A percentile compares a stretch with the other conserved stretches of the same genome.
Evolutionary conservation across 2,797 vertebrate species (phyloP).

Genomic region (Liasis olivaceus): DNA sequence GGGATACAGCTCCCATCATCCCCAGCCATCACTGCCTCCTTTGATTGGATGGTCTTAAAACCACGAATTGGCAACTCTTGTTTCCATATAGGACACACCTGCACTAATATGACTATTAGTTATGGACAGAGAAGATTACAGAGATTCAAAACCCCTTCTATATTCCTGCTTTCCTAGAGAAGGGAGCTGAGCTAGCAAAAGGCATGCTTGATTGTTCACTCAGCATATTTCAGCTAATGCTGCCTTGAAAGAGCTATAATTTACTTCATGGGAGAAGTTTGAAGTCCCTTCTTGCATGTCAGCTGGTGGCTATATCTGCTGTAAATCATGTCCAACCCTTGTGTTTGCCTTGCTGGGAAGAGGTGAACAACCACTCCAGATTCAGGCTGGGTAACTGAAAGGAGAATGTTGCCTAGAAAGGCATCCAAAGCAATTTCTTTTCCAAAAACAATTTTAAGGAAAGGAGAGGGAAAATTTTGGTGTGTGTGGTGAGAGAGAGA

Average conservation of each 20-base stretch:
- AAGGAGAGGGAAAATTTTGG: not conserved
- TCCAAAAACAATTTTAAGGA: not conserved
- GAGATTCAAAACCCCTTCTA: not conserved
- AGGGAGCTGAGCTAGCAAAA: not conserved
- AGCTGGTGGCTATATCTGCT: not conserved
- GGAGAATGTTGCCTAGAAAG: not conserved
- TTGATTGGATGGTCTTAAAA: not conserved
- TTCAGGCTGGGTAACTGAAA: constrained; percentile 3
- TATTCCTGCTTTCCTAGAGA: rapidly evolving
- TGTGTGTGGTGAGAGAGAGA: not conserved
- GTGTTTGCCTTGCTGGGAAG: not conserved
- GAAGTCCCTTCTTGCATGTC: not conserved
- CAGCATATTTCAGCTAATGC: constrained; percentile 43
- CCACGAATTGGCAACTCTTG: not conserved
- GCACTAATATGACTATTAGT: not conserved
- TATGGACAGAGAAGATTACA: not conserved
- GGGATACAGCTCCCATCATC: not conserved
- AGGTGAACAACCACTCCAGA: not conserved
- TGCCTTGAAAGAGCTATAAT: constrained; percentile 46
- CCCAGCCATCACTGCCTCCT: not conserved
- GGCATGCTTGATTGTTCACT: not conserved
- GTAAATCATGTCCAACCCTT: constrained; percentile 43
- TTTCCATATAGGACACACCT: not conserved
- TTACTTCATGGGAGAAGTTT: constrained; percentile 45
- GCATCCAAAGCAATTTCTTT: not conserved